Percentiles rank a stretch among this genome's conserved stretches.
Conservation (phyloP, 2,888 invertebrate genomes). For the Epsilonema sp. region DNA sequence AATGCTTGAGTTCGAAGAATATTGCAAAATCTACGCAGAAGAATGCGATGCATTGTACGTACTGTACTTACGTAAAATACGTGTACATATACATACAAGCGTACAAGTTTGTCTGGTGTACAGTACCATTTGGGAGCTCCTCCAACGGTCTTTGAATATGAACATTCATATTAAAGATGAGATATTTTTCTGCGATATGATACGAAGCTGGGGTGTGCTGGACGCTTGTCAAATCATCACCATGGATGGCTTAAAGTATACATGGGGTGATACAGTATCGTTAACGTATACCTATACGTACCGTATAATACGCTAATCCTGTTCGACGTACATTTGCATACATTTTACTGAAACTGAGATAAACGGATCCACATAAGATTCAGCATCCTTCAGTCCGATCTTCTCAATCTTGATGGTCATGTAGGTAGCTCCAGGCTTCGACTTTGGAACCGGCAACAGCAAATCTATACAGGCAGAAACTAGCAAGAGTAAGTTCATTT, state of each 20-base stretch:
- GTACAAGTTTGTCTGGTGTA: too few species aligned
- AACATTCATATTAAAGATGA: slow-evolving; percentile 23
- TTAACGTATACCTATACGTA: too few species aligned
- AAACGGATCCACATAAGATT: slow-evolving; percentile 25
- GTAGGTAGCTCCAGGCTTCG: slow-evolving; percentile 18
- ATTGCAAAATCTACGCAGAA: slow-evolving; percentile 25
- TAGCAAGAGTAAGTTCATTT: too few species aligned
- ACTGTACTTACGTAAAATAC: neutral
- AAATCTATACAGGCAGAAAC: too few species aligned
- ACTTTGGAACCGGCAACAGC: slow-evolving; percentile 20
- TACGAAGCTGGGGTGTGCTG: slow-evolving; percentile 26
- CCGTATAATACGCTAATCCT: neutral
- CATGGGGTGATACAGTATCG: too few species aligned
- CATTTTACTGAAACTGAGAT: slow-evolving; percentile 28
- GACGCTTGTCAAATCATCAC: slow-evolving; percentile 18
- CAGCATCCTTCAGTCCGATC: slow-evolving; percentile 26
- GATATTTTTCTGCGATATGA: slow-evolving; percentile 19
- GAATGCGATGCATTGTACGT: neutral
- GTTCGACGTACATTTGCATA: slow-evolving; percentile 8
- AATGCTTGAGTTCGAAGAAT: slow-evolving; percentile 31
- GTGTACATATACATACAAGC: too few species aligned
- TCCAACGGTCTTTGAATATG: slow-evolving; percentile 27
- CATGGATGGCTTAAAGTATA: slow-evolving; percentile 17
- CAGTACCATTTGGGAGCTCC: slow-evolving; percentile 24
- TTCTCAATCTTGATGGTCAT: slow-evolving; percentile 23